Percentiles rank a stretch among this genome's conserved stretches.
These are phyloP conservation scores for Euzophera pinguis DNA, from an alignment of 2,888 invertebrate species.

Conservation along the genomic window DNA sequence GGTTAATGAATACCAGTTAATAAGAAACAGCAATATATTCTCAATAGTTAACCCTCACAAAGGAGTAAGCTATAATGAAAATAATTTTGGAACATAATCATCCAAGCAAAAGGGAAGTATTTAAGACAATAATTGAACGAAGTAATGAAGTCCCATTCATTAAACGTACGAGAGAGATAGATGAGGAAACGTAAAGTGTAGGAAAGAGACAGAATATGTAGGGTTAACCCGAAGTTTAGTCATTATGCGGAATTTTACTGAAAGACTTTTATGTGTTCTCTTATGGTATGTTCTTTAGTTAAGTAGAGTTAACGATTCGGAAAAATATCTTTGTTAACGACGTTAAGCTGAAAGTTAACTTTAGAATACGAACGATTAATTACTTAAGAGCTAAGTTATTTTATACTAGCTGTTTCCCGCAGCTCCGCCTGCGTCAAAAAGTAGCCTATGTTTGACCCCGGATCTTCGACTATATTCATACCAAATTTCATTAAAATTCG, in stretches of 20 bases:
- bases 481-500: too few species aligned
- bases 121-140: slow-evolving; percentile 19
- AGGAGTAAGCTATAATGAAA: slow-evolving; percentile 15
- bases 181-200: not conserved
- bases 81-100: slow-evolving; percentile 15
- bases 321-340: slow-evolving; percentile 8
- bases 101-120: slow-evolving; percentile 13
- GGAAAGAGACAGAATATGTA: slow-evolving; percentile 1
- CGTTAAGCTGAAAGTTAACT: not conserved
- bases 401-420: too few species aligned
- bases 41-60: slow-evolving; percentile 5
- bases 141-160: slow-evolving; percentile 21
- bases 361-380: not conserved
- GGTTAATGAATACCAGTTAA: not conserved
- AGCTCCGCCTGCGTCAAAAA: too few species aligned
- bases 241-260: slow-evolving; percentile 15
- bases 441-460: too few species aligned
- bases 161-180: slow-evolving; percentile 9
- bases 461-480: too few species aligned
- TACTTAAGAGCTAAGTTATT: not conserved
- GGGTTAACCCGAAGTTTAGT: slow-evolving; percentile 19
- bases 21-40: not conserved
- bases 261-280: slow-evolving; percentile 6
- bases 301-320: not conserved
- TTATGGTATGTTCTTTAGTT: slow-evolving; percentile 3